Base-by-base conservation (phyloP, 2,797 vertebrate genomes). In the Pteropus rufus region DNA sequence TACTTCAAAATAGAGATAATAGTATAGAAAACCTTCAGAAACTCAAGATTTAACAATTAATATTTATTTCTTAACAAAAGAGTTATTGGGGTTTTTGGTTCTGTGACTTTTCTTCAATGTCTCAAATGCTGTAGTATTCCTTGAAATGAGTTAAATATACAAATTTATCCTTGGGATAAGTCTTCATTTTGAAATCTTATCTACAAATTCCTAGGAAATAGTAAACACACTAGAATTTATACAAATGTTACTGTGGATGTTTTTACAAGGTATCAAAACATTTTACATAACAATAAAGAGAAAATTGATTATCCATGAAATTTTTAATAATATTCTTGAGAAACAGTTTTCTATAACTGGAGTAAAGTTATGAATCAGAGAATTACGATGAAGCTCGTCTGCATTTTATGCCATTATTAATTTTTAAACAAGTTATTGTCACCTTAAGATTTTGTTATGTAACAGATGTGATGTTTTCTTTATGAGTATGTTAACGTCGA, bases 41-140 rank as follows among this genome's bases (percentile, higher is more conserved):
- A 64, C 18, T 88, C 1, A 29, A 44, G 54, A 44, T 84, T 70
- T 26, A n/a, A 65, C 7, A 62, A 87, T 49, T n/a, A 36, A 52
- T 49, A 39, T 62, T 67, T 77, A 58, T 72, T 75, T 88, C 23
- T 79, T 83, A 67, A 58, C 15, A 70, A 64, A 52, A 76, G 18
- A 80, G 21, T 67, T 70, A 49, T 31, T 82, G 34, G 29, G 15
- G 14, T 16, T 64, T 84, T 60, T 54, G 76, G n/a, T 34, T 69
- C 23, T 36, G 14, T 95, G 29, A 62, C 24, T 87, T 77, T 77
- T 58, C 16, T 86, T 90, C 52, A 60, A 36, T 86, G 26, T 64
- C 72, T 95, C 5, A 79, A 95, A 89, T 93, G 56, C 58, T 70
- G 1, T 19, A 79, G 8, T 44, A 14, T 87, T 80, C 92, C 60